Evolutionary conservation across 2,888 invertebrate species (phyloP), one percentile per base, ranked within the genome.

Genomic region (Cheilosia vulpina): DNA sequence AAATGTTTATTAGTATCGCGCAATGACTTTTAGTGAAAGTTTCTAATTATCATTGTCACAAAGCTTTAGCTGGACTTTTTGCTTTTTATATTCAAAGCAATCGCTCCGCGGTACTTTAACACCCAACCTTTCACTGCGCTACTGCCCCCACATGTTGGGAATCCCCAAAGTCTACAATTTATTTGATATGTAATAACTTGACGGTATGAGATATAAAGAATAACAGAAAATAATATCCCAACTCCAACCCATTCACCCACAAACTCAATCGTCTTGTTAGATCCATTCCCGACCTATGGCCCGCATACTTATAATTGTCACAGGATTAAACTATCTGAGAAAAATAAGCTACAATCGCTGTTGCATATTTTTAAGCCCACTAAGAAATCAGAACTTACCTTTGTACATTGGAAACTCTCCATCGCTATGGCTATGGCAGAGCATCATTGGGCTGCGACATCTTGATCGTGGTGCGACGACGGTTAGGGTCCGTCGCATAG

Each of bases 381-480:
- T 11, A 31, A 57, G 50, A 27, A 66, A 27, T 50, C 5, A 2
- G 1, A 17, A 89, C 90, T 89, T 94, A 96, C 96, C 96, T 96
- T 95, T 93, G 93, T 96, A 96, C 92, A 96, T 94, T 90, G 96
- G 96, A 93, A 96, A 96, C 93, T 96, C 96, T 90, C 96, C 96
- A 92, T 96, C 96, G 92, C 96, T 96, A 93, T 96, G 95, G 92
- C 96, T 96, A 93, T 96, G 96, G 88, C 96, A 96, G 91, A 96
- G 94, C 96, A 96, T 96, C 95, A 96, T 96, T 91, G 95, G 94
- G 92, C 94, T 95, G 92, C 94, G 94, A 91, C 94, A 94, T 92
- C 94, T 94, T 91, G 94, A 94, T 91, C 94, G 92, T 89, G 89
- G 89, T 24, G 87, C 87, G 4, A 83, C 72, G 3, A 81, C 71